Percentiles rank a stretch among this genome's conserved stretches.
Evolutionary conservation across 2,113 vertebrate species (phyloP).

Genomic region (Oreochromis tanganicae): DNA sequence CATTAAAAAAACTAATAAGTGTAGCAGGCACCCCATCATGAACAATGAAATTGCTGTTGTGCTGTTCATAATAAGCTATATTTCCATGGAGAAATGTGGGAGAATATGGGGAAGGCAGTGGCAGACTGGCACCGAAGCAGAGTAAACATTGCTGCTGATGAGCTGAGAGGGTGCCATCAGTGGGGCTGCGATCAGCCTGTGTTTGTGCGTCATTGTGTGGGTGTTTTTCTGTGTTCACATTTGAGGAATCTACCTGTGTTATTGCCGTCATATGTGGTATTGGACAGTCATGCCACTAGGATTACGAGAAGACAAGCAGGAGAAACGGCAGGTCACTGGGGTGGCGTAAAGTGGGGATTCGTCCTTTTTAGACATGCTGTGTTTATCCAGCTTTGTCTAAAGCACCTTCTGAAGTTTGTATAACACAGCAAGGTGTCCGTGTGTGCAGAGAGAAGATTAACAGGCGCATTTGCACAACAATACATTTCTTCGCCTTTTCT

Average conservation of each 20-base stretch:
- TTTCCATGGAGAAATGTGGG: constrained; percentile 18
- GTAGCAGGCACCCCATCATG: constrained; percentile 4
- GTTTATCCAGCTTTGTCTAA: background rate
- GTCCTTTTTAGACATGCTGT: background rate
- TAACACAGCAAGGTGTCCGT: background rate
- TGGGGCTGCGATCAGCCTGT: background rate
- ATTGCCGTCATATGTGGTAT: background rate
- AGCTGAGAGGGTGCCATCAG: constrained; percentile 16
- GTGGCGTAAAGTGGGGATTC: background rate
- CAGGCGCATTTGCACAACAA: background rate
- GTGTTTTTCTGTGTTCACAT: background rate
- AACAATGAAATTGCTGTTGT: background rate
- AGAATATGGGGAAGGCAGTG: background rate
- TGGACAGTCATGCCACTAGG: background rate
- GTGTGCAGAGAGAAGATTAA: background rate
- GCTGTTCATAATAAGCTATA: constrained; percentile 11
- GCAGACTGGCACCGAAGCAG: constrained; percentile 4
- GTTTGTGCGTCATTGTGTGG: background rate
- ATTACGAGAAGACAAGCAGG: constrained; percentile 13
- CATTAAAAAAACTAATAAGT: constrained; percentile 49
- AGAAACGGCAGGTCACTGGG: background rate
- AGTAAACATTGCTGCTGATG: constrained; percentile 9
- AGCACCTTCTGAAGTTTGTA: background rate
- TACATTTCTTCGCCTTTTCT: background rate
- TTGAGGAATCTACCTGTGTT: background rate